Percentiles rank a stretch among this genome's conserved stretches.
Evolutionary conservation across 2,888 invertebrate genomes (phyloP).

Genomic region (Leptinotarsa haldemani): DNA sequence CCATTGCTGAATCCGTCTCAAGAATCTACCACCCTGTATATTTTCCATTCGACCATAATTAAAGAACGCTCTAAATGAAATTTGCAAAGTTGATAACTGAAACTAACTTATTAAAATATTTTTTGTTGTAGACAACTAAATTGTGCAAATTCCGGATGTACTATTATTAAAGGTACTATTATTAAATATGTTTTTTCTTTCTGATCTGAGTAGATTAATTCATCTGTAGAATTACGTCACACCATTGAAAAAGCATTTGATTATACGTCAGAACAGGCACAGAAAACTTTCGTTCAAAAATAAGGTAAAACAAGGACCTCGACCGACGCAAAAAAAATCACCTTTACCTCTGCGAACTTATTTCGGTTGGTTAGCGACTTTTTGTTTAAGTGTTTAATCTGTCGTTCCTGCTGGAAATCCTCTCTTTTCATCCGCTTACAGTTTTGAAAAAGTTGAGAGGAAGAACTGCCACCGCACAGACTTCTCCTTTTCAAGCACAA

Average conservation of each 20-base stretch:
- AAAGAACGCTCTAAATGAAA: no score
- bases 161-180: no score
- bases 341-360: constrained; percentile 40
- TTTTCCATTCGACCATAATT: no score
- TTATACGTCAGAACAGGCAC: neutral
- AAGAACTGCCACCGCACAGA: constrained; percentile 22
- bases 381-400: constrained; percentile 54
- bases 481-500: constrained; percentile 34
- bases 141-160: no score
- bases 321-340: constrained; percentile 27
- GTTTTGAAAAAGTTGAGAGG: constrained; percentile 43
- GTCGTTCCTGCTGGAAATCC: constrained; percentile 49
- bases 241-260: neutral
- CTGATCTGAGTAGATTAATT: no score
- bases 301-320: neutral
- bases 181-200: no score
- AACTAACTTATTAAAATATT: no score
- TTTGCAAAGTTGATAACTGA: no score
- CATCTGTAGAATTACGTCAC: neutral
- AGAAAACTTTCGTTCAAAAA: neutral
- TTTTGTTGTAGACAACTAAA: no score
- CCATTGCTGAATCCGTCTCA: no score
- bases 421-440: constrained; percentile 49
- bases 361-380: constrained; percentile 50
- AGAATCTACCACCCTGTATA: no score